Evolutionary conservation across 2,797 vertebrate genomes (phyloP).

Genomic region (Falco concolor): DNA sequence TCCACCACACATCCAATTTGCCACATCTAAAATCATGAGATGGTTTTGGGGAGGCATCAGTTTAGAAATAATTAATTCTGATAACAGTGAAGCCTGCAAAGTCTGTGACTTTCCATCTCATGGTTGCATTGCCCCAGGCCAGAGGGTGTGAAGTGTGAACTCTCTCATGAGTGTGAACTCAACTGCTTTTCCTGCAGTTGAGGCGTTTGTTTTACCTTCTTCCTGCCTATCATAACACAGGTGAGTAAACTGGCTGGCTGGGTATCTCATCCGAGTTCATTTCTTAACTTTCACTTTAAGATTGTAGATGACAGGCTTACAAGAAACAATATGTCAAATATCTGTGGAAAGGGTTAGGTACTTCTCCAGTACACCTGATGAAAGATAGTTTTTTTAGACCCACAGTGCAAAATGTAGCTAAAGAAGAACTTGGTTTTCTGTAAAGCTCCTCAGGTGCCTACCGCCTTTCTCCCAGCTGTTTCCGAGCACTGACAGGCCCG

Average conservation of each 20-base stretch:
- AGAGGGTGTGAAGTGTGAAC: neutral
- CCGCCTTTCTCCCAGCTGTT: neutral
- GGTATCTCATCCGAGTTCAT: neutral
- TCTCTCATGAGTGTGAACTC: neutral
- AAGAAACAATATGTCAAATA: neutral
- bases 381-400: neutral
- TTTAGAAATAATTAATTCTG: neutral
- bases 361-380: neutral
- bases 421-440: neutral
- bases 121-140: neutral
- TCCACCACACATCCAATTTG: neutral
- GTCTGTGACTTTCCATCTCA: neutral
- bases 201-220: neutral
- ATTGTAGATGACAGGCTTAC: neutral
- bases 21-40: neutral
- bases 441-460: neutral
- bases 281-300: neutral
- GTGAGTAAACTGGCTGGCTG: neutral
- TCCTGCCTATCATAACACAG: fast-evolving
- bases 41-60: neutral
- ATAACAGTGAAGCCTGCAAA: neutral
- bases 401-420: fast-evolving
- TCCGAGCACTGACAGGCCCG: neutral
- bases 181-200: neutral
- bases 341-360: neutral